phyloP scores from a whole-genome alignment of 2,888 invertebrate genomes.

The Sminthurinus aureus region DNA sequence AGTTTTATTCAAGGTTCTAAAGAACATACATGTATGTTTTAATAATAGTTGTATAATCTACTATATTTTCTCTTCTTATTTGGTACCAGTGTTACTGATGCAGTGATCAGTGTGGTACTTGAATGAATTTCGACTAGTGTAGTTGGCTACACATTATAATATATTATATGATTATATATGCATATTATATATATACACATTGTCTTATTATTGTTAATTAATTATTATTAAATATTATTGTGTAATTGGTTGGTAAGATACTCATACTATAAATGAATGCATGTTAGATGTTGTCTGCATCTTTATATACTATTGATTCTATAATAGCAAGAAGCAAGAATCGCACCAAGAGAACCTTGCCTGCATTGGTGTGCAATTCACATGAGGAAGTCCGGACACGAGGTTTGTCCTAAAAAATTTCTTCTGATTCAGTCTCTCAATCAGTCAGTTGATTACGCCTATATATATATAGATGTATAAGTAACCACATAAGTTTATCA shows the following conservation, averaged over 20 bases:
- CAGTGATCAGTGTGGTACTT: background rate
- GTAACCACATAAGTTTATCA: background rate
- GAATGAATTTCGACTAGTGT: background rate
- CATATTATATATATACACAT: background rate
- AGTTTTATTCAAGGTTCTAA: too few relatives aligned
- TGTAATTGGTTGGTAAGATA: slow-evolving; percentile 38
- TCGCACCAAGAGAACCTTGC: slow-evolving; percentile 59
- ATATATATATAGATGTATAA: background rate
- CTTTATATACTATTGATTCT: slow-evolving; percentile 41
- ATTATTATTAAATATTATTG: background rate
- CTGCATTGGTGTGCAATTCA: slow-evolving; percentile 59
- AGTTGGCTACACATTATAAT: background rate
- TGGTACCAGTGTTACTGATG: too few relatives aligned
- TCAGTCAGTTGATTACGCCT: slow-evolving; percentile 14
- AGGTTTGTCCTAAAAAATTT: slow-evolving; percentile 53
- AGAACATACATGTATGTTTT: too few relatives aligned
- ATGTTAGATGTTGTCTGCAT: slow-evolving; percentile 51
- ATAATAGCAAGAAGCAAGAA: slow-evolving; percentile 56
- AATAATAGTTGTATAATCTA: too few relatives aligned
- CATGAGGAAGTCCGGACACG: slow-evolving; percentile 58
- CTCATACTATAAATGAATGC: slow-evolving; percentile 41
- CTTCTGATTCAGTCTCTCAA: slow-evolving; percentile 14
- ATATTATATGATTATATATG: background rate
- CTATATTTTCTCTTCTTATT: too few relatives aligned
- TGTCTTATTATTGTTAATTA: background rate